Conservation (phyloP, 2,888 invertebrate genomes). For the Colostygia pectinataria region DNA sequence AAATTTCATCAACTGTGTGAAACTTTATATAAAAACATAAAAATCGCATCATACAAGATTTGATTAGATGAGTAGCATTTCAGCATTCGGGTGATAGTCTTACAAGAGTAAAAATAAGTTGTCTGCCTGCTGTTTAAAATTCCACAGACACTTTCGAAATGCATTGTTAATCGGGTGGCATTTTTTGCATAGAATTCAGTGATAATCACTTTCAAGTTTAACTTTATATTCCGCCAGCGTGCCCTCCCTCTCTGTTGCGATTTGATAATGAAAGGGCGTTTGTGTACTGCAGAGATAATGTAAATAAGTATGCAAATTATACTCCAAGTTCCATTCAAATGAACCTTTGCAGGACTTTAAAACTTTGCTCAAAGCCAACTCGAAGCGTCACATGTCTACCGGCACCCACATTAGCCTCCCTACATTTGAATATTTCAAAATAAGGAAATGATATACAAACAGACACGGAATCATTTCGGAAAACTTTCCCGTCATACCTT, state of each 20-base stretch:
- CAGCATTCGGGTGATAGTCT: too few relatives aligned
- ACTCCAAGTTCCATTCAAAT: constrained; percentile 78
- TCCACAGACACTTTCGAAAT: constrained; percentile 53
- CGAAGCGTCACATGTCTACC: constrained; percentile 38
- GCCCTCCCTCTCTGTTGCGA: constrained; percentile 68
- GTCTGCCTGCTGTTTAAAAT: constrained; percentile 22
- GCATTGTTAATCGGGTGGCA: constrained; percentile 60
- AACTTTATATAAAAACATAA: too few relatives aligned
- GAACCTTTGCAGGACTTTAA: constrained; percentile 77
- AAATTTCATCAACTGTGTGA: too few relatives aligned
- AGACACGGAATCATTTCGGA: constrained; percentile 55
- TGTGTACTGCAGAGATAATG: constrained; percentile 82
- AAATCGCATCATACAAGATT: too few relatives aligned
- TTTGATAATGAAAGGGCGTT: constrained; percentile 81
- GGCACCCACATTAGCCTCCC: constrained; percentile 25
- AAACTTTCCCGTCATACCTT: constrained; percentile 58
- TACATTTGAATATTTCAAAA: constrained; percentile 62
- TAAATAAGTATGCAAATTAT: constrained; percentile 82
- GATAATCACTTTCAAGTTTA: constrained; percentile 73
- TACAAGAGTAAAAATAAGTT: background rate
- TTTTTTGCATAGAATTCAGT: constrained; percentile 67
- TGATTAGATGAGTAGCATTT: background rate
- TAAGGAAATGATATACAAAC: constrained; percentile 65
- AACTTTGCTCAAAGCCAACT: constrained; percentile 70
- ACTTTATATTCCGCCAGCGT: constrained; percentile 73